Conservation (phyloP, 2,797 vertebrate species). For the Micromesistius poutassou region DNA sequence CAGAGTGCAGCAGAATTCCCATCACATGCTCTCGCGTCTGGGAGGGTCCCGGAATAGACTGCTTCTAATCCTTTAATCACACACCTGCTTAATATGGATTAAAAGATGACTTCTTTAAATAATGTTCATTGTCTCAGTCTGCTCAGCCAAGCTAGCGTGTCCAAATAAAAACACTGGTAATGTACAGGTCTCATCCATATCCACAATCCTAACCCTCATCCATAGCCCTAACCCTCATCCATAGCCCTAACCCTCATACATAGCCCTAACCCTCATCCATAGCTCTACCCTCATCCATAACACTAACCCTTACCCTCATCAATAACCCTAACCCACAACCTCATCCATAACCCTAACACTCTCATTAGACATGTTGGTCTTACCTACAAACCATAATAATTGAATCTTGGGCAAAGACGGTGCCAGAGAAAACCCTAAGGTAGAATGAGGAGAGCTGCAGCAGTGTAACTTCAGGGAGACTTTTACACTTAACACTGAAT, state of each 20-base stretch:
- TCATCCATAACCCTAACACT: no score
- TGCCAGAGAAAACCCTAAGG: not conserved
- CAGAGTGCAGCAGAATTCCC: constrained; percentile 14
- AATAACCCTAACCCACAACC: not conserved
- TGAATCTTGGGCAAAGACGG: not conserved
- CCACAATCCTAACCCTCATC: not conserved
- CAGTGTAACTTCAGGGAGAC: not conserved
- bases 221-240: no score
- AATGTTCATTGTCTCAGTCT: not conserved
- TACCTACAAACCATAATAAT: not conserved
- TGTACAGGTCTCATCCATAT: not conserved
- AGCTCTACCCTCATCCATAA: not conserved
- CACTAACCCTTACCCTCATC: not conserved
- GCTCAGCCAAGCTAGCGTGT: not conserved
- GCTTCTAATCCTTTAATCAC: not conserved
- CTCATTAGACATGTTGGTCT: not conserved
- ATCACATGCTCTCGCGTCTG: constrained; percentile 7
- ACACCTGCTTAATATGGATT: not conserved
- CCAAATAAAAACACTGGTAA: not conserved
- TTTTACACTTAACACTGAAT: not conserved
- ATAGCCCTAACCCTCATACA: not conserved
- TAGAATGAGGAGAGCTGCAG: not conserved
- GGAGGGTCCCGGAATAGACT: not conserved
- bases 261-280: not conserved
- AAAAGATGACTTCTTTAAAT: not conserved